Conservation (phyloP, 2,797 vertebrate species). For the Enoplosus armatus region DNA sequence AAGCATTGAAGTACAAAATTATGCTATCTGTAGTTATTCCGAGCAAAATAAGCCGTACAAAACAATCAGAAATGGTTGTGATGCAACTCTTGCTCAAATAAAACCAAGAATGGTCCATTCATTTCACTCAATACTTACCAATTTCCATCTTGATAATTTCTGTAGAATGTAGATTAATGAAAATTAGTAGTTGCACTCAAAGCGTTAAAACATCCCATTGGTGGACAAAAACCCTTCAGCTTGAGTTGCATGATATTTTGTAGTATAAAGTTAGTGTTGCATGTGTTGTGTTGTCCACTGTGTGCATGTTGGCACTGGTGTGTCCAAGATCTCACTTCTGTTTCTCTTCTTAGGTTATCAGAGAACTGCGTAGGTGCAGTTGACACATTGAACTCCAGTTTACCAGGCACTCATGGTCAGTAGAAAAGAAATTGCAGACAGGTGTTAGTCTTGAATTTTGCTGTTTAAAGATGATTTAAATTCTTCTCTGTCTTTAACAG, state of each 20-base stretch:
- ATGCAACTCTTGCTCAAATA: constrained; percentile 86
- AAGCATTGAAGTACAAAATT: constrained; percentile 78
- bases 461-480: not conserved
- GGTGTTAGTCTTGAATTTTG: not conserved
- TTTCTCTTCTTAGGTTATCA: constrained; percentile 76
- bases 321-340: constrained; percentile 65
- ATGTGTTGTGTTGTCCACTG: constrained; percentile 66
- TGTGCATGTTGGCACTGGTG: constrained; percentile 21
- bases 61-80: constrained; percentile 80
- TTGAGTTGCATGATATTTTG: constrained; percentile 82
- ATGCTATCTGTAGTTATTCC: constrained; percentile 77
- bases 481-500: constrained; percentile 42
- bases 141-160: constrained; percentile 73
- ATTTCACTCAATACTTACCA: constrained; percentile 78
- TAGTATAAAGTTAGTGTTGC: constrained; percentile 66
- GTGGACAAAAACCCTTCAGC: constrained; percentile 67
- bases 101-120: constrained; percentile 73
- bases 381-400: constrained; percentile 31
- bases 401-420: constrained; percentile 58
- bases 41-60: constrained; percentile 81
- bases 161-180: constrained; percentile 75
- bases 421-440: not conserved
- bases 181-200: constrained; percentile 73
- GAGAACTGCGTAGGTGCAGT: constrained; percentile 48
- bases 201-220: constrained; percentile 73